Base-by-base conservation (phyloP, 2,797 vertebrate genomes). In the Esox masquinongy region DNA sequence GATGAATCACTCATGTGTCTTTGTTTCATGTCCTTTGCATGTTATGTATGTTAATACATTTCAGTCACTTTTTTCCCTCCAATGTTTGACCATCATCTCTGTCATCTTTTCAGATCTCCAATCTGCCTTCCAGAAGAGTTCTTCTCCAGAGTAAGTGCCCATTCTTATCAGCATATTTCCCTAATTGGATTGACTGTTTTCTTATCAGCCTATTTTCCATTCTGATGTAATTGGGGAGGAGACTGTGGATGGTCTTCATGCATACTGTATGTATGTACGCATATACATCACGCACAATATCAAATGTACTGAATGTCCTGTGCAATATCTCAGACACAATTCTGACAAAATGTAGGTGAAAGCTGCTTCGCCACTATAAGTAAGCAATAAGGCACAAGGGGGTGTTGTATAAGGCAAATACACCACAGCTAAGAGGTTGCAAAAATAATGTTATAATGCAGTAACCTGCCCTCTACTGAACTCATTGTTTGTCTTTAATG, bases 91-190 rank as follows among this genome's bases (percentile, higher is more conserved):
- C 82, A 80, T 87, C 64, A 74, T 72, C 73, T 16, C 74, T 91
- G 85, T 81, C 70, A 74, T 76, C 76, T 90, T 88, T 92, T 91
- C 92, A 99, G 97, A 96, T 93, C 88, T 95, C 77, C 93, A 95
- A 84, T 88, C 96, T 87, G 94, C 94, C 88, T 95, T 97, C 88
- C 96, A 95, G 90, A 97, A 96, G 91, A 94, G 87, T 81, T 85
- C 89, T 51, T 91, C 93, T 88, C 84, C 93, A 79, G 92, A 95
- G 97, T 99, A 95, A 96, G 97, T 96, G 72, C 79, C 7, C 14
- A 72, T 79, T 68, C 17, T 59, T 31, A 79, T 80, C 59, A 43
- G 9, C 3, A 75, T 16, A 17, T 72, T 11, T 74, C 64, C 36
- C 34, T 74, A 15, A 29, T 47, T 15, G n/a, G 24, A 26, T 74